Evolutionary conservation across 1,140 invertebrate species (phyloP).

Genomic region (Hyposmocoma kahamanoa): DNA sequence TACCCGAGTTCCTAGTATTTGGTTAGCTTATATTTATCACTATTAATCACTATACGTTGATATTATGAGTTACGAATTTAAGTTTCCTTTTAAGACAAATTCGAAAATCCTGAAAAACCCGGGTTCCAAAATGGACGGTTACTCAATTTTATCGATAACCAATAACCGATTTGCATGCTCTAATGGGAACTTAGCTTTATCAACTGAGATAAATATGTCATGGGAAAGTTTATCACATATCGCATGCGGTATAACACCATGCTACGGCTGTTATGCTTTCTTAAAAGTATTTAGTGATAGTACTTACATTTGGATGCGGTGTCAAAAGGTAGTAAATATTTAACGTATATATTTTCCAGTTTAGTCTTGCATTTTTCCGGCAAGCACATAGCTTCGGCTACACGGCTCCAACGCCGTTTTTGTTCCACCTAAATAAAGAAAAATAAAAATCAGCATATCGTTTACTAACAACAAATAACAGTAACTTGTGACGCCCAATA

Average conservation of each 20-base stretch:
- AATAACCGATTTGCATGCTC: background rate
- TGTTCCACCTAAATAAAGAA: conserved; percentile 94
- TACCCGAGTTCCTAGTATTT: no score
- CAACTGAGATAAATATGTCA: background rate
- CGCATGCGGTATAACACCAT: background rate
- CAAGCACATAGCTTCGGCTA: conserved; percentile 91
- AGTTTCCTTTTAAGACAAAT: no score
- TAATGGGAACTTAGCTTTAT: background rate
- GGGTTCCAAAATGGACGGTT: no score
- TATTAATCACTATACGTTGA: no score
- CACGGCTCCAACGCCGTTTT: conserved; percentile 91
- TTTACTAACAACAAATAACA: no score
- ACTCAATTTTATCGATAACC: no score
- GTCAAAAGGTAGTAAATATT: conserved; percentile 94
- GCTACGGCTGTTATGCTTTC: background rate
- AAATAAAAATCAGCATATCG: no score
- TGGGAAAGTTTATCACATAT: background rate
- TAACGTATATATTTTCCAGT: conserved; percentile 93
- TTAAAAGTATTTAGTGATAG: background rate
- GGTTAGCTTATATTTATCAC: no score
- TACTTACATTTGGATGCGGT: conserved; percentile 82
- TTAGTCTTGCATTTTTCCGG: conserved; percentile 87
- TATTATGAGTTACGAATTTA: no score
- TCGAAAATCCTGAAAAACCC: no score
- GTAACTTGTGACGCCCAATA: no score